Base-by-base conservation (phyloP, 2,888 invertebrate genomes). In the Orchestes rusci region DNA sequence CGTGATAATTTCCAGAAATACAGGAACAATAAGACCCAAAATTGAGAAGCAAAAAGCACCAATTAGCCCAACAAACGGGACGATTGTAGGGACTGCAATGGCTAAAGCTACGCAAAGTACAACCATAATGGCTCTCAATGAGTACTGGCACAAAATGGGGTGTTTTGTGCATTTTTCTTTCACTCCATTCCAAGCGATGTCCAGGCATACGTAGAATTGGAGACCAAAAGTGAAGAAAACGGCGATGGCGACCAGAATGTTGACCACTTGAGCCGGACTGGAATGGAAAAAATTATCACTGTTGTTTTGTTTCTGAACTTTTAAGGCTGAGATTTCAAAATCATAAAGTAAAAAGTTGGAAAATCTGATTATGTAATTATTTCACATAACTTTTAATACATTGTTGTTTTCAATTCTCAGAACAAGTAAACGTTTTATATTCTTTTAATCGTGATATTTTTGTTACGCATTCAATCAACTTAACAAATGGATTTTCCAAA, bases 141-240 rank as follows among this genome's bases (percentile, higher is more conserved):
- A 66, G 68, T 91, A 91, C 65, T 93, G 89, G 3, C 82, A 80
- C 10, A 84, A 59, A 15, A 73, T 66, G 4, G 81, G 80, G 35
- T 77, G 76, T 60, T 82, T 82, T 3, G 52, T 42, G 54, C 54
- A 63, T 53, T 73, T 76, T 1, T 85, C 80, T 62, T 89, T 84
- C 39, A 95, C 72, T 39, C 74, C 74, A 58, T 84, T 86, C 91
- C 93, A 94, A 51, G 83, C 82, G 54, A 97, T 92, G 61, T 90
- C 89, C 43, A 95, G 75, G 65, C 95, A 94, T 12, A 99, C 96
- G 71, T 87, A 97, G 70, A 96, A 94, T 70, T 97, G 96, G 12
- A 99, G 79, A 4, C 92, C 93, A 65, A 94, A 97, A 0, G 95
- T 92, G 67, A 93, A 86, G 69, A 87, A 93, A 1, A 99, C 91